Evolutionary conservation across 2,888 invertebrate species (phyloP).

Genomic region (Periphyllus acericola): DNA sequence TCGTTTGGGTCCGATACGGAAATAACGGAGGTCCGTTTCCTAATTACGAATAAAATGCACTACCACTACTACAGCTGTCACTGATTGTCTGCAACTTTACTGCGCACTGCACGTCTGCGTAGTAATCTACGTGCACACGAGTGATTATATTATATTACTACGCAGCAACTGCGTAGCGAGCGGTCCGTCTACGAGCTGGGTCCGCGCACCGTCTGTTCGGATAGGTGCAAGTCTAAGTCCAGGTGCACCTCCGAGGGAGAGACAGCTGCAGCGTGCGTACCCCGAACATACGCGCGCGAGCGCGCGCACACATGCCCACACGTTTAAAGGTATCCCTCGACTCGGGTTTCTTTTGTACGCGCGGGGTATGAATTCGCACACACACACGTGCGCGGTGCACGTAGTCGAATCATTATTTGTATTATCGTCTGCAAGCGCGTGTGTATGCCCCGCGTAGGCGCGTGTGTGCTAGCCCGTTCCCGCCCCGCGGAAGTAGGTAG

Average conservation of each 20-base stretch:
- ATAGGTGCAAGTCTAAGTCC: neutral
- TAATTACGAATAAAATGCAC: no score
- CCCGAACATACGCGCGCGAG: neutral
- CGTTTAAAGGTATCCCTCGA: neutral
- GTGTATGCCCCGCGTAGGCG: neutral
- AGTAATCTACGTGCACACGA: no score
- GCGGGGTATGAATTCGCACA: neutral
- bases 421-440: neutral
- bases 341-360: constrained; percentile 29
- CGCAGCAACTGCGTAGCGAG: neutral
- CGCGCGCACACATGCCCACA: neutral
- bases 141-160: neutral
- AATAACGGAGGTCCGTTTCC: no score
- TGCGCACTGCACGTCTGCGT: no score
- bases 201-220: constrained; percentile 11
- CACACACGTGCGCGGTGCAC: neutral
- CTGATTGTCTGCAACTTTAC: no score
- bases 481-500: constrained; percentile 49
- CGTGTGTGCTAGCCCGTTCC: neutral
- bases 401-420: neutral
- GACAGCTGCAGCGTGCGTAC: constrained; percentile 10
- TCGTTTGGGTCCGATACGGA: no score
- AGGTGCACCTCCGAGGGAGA: constrained; percentile 16
- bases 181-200: neutral
- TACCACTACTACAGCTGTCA: no score